Evolutionary conservation across 1,140 invertebrate genomes (phyloP).

Genomic region (Nomia melanderi): DNA sequence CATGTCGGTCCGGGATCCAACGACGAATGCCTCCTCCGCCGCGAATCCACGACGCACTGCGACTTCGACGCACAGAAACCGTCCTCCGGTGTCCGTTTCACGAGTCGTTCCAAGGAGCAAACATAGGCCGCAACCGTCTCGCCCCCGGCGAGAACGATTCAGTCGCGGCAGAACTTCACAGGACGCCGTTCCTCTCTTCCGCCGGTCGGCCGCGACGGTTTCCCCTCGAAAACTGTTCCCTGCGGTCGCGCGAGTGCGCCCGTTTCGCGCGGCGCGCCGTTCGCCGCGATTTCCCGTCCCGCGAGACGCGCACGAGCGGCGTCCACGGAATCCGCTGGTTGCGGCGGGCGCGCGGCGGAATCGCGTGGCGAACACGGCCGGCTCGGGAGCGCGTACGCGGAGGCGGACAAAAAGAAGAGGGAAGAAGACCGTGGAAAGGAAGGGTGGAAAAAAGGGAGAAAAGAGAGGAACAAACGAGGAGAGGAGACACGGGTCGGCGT

Average conservation of each 20-base stretch:
- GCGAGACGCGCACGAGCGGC: constrained; percentile 19
- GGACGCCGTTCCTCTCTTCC: no score
- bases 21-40: no score
- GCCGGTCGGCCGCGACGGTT: no score
- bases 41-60: background rate
- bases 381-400: background rate
- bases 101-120: no score
- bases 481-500: constrained; percentile 8
- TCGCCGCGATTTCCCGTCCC: constrained; percentile 14
- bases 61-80: no score
- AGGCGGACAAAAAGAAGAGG: background rate
- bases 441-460: background rate
- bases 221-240: no score
- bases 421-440: background rate
- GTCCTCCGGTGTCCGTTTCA: background rate
- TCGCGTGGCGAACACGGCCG: background rate
- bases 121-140: no score
- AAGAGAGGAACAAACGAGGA: background rate
- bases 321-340: constrained; percentile 38
- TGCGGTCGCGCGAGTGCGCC: no score
- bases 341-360: background rate
- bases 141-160: no score
- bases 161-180: no score
- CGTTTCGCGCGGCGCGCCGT: constrained; percentile 1
- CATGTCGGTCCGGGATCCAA: background rate